These are phyloP conservation scores for Caenorhabditis wallacei DNA, from an alignment of 2,888 invertebrate species.

Conservation along the genomic window DNA sequence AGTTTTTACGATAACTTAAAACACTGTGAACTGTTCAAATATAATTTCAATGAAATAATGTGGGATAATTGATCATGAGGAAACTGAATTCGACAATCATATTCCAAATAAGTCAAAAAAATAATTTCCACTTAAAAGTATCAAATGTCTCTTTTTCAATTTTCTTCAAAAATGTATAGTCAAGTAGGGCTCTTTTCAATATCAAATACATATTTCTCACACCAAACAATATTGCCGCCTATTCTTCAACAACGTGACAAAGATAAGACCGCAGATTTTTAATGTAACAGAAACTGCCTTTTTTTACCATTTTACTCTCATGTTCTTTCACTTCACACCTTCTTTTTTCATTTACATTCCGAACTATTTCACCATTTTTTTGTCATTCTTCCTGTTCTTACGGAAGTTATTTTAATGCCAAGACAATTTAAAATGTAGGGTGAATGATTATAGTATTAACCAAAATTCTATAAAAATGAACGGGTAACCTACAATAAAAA, in stretches of 20 bases:
- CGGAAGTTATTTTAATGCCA: slow-evolving; percentile 21
- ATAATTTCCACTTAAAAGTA: no score
- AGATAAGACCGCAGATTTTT: slow-evolving; percentile 35
- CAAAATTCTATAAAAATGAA: slow-evolving; percentile 1
- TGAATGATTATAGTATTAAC: neutral
- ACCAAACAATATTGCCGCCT: slow-evolving; percentile 29
- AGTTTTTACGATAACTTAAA: no score
- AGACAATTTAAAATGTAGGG: neutral
- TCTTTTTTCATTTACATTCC: slow-evolving; percentile 1
- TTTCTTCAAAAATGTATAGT: slow-evolving; percentile 35
- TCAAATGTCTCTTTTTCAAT: neutral
- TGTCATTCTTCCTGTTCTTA: slow-evolving; percentile 22
- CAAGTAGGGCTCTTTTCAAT: slow-evolving; percentile 32
- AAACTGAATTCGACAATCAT: no score
- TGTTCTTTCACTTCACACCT: slow-evolving; percentile 3
- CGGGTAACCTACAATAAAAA: neutral
- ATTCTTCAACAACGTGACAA: slow-evolving; percentile 26
- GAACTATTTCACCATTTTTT: neutral
- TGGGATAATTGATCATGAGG: no score
- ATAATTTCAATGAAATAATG: no score
- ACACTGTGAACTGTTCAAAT: no score
- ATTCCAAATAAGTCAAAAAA: no score
- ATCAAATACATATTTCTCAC: slow-evolving; percentile 27
- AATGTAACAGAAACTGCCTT: slow-evolving; percentile 9
- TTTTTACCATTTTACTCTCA: neutral